Percentiles rank a stretch among this genome's conserved stretches.
phyloP scores from a whole-genome alignment of 1,140 invertebrate genomes.

The Pachyrhynchus sulphureomaculatus region DNA sequence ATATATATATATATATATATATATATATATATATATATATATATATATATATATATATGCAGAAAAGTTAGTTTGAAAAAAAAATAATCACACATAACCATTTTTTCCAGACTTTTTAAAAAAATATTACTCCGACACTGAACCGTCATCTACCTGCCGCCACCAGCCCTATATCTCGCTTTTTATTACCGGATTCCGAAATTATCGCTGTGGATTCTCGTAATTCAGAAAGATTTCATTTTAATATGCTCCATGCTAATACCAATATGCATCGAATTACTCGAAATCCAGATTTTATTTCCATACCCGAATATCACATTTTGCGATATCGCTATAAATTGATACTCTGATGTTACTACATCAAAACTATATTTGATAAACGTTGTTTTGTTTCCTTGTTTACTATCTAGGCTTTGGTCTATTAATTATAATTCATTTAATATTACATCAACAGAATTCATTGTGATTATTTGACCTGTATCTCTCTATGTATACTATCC shows the following conservation, averaged over 20 bases:
- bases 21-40: no score
- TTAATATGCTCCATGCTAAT: slow-evolving; percentile 38
- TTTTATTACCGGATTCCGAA: slow-evolving; percentile 37
- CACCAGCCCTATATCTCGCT: slow-evolving; percentile 24
- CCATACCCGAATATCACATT: slow-evolving; percentile 8
- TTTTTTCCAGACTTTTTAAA: no score
- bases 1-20: no score
- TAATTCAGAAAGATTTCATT: slow-evolving; percentile 41
- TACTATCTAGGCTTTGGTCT: not conserved
- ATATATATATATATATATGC: no score
- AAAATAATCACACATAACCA: no score
- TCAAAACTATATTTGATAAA: not conserved
- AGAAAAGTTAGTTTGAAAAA: no score
- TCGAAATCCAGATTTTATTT: slow-evolving; percentile 35
- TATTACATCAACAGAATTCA: no score
- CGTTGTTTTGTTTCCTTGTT: not conserved
- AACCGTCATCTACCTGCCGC: slow-evolving; percentile 29
- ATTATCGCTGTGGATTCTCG: slow-evolving; percentile 38
- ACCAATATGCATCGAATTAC: slow-evolving; percentile 39
- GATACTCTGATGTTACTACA: slow-evolving; percentile 7
- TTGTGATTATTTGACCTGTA: no score
- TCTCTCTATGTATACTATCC: no score
- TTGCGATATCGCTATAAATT: slow-evolving; percentile 18
- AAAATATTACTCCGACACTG: no score
- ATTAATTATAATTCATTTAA: no score